These are phyloP conservation scores for Laticauda colubrina DNA, from an alignment of 2,113 vertebrate species.

Conservation along the genomic window DNA sequence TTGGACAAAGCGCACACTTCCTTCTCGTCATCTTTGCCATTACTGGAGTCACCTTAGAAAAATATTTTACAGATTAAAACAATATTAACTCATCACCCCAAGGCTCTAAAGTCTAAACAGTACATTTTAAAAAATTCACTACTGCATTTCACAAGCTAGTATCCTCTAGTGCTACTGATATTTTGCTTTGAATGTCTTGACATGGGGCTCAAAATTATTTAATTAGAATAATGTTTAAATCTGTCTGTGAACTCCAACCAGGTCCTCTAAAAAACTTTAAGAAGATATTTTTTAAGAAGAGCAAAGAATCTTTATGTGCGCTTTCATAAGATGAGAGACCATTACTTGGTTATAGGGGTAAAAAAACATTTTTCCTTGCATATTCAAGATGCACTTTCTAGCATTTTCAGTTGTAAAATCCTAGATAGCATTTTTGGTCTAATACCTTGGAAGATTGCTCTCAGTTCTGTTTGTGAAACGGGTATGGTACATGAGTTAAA, in stretches of 20 bases:
- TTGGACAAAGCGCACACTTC: constrained; percentile 63
- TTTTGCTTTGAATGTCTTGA: not conserved
- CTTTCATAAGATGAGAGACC: not conserved
- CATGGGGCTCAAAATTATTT: not conserved
- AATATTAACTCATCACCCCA: not conserved
- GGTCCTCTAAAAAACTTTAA: not conserved
- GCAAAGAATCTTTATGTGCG: not conserved
- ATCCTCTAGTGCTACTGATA: not conserved
- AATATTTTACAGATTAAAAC: constrained; percentile 29
- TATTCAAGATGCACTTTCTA: not conserved
- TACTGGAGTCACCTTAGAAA: constrained; percentile 37
- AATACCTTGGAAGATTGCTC: not conserved
- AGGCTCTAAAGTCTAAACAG: not conserved
- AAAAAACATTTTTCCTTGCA: not conserved
- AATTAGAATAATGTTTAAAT: no score
- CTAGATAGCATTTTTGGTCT: not conserved
- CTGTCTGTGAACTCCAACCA: not conserved
- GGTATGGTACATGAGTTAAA: not conserved
- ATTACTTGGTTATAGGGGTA: not conserved
- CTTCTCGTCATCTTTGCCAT: constrained; percentile 71
- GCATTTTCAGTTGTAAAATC: not conserved
- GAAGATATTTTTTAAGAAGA: not conserved
- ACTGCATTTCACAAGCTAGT: not conserved
- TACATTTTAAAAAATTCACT: not conserved
- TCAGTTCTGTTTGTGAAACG: not conserved